Evolutionary conservation across 2,888 invertebrate species (phyloP).

Genomic region (Eulithis prunata): DNA sequence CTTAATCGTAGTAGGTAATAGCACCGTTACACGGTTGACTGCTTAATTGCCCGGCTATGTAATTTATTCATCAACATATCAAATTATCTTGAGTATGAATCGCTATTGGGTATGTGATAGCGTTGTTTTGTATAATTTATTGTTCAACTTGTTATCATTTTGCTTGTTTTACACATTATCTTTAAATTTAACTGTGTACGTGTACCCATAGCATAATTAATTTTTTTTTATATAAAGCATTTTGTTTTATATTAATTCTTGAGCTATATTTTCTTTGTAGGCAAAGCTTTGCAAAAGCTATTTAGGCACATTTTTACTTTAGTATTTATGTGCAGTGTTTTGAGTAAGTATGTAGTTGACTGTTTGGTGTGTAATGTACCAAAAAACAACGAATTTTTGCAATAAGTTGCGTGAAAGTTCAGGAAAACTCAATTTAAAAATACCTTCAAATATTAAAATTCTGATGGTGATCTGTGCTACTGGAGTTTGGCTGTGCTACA

Average conservation of each 20-base stretch:
- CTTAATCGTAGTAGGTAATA: conserved; percentile 28
- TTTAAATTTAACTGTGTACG: too few relatives aligned
- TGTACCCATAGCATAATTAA: too few relatives aligned
- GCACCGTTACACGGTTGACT: conserved; percentile 38
- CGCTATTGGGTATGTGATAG: too few relatives aligned
- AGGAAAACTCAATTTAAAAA: conserved; percentile 14
- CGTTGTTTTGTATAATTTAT: too few relatives aligned
- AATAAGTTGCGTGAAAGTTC: conserved; percentile 7
- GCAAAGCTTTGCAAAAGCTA: too few relatives aligned
- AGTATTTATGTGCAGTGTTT: too few relatives aligned
- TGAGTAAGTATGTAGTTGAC: not conserved
- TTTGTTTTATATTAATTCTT: too few relatives aligned
- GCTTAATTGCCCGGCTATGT: conserved; percentile 32
- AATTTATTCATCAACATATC: conserved; percentile 33
- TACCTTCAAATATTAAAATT: conserved; percentile 30
- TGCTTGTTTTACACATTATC: too few relatives aligned
- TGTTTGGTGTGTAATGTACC: not conserved
- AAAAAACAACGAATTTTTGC: not conserved
- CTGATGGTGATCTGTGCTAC: conserved; percentile 23
- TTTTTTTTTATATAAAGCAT: too few relatives aligned
- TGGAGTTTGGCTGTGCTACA: conserved; percentile 23
- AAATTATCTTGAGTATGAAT: not conserved
- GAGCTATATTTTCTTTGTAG: too few relatives aligned
- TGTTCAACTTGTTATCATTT: too few relatives aligned
- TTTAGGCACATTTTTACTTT: too few relatives aligned